Conservation (phyloP, 2,113 vertebrate species). For the Mobula hypostoma region DNA sequence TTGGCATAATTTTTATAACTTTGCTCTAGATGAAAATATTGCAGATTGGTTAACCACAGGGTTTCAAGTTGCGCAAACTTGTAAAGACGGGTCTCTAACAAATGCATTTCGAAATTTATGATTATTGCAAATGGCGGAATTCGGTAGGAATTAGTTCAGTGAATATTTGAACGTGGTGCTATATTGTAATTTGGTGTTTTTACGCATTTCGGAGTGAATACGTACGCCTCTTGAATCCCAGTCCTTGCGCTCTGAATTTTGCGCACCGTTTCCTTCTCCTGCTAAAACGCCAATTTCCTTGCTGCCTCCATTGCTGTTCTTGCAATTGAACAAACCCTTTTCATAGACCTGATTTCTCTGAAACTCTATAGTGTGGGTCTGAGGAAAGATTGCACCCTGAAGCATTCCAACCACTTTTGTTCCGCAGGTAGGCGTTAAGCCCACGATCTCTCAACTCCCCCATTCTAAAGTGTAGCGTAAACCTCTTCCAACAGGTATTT, state of each 20-base stretch:
- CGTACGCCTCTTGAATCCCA: neutral
- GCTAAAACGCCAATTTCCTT: slow-evolving; percentile 15
- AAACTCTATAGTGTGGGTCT: neutral
- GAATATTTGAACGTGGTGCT: neutral
- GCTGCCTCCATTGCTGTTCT: neutral
- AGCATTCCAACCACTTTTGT: slow-evolving; percentile 23
- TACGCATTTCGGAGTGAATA: slow-evolving; percentile 20
- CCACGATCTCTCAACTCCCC: slow-evolving; percentile 22
- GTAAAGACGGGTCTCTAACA: neutral
- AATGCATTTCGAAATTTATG: neutral
- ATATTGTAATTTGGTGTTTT: neutral
- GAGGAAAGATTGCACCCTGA: neutral
- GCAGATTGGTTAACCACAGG: neutral
- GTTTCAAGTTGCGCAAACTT: slow-evolving; percentile 16
- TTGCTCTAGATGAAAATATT: neutral
- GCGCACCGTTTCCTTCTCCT: neutral
- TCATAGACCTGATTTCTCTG: neutral
- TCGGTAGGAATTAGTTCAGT: neutral
- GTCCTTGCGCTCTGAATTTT: neutral
- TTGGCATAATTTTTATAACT: neutral
- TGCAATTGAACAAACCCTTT: neutral
- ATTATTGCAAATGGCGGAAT: neutral
- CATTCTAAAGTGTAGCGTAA: slow-evolving; percentile 29
- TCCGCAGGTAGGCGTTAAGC: slow-evolving; percentile 33
- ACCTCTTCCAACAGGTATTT: slow-evolving; percentile 51